Conservation (phyloP, 2,888 invertebrate genomes). For the Formica aserva region DNA sequence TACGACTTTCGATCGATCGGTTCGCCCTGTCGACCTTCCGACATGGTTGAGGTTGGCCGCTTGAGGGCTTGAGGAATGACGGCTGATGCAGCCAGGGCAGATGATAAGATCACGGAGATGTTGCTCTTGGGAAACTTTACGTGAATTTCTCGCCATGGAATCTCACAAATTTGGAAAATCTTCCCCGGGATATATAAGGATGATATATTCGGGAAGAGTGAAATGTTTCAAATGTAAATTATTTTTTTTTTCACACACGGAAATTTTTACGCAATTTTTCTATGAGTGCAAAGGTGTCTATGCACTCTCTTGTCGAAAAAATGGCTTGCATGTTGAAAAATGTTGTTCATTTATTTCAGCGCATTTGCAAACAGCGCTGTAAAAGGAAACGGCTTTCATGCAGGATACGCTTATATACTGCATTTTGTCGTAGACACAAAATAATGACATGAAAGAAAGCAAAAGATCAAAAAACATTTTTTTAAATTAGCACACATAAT, state of each 20-base stretch:
- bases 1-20: conserved; percentile 16
- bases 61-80: conserved; percentile 7
- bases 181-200: background rate
- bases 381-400: conserved; percentile 3
- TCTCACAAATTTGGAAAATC: conserved; percentile 19
- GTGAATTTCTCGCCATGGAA: background rate
- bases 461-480: background rate
- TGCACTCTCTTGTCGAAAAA: background rate
- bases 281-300: background rate
- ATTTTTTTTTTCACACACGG: background rate
- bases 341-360: conserved; percentile 16
- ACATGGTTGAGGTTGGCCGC: background rate
- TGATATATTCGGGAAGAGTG: background rate
- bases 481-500: background rate
- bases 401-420: background rate
- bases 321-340: background rate
- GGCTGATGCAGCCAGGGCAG: background rate
- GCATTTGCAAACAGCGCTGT: conserved; percentile 10
- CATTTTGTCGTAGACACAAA: conserved; percentile 7
- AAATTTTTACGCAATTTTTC: conserved; percentile 2
- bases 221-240: background rate
- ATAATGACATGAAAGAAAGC: background rate
- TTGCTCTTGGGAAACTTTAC: background rate
- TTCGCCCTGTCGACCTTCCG: background rate
- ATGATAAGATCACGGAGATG: background rate